Evolutionary conservation across 2,888 invertebrate genomes (phyloP).

Genomic region (Zaprionus bogoriensis): DNA sequence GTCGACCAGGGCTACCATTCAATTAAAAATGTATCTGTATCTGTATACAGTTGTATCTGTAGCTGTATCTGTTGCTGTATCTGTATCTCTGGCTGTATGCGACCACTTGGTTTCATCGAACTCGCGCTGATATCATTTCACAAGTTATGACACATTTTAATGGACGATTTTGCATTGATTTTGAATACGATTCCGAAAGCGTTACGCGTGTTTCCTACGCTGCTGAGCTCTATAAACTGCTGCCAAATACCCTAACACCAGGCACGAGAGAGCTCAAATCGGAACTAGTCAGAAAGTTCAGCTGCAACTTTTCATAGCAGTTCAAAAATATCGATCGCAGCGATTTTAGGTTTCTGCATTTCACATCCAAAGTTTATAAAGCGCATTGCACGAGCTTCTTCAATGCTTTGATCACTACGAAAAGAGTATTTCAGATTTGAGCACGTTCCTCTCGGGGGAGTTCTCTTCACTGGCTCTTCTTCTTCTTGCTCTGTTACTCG

Average conservation of each 20-base stretch:
- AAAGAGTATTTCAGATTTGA: constrained; percentile 1
- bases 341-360: no score
- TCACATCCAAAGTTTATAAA: no score
- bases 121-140: constrained; percentile 40
- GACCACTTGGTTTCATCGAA: constrained; percentile 43
- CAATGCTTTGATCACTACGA: no score
- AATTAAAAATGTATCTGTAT: neutral
- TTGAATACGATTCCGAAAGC: constrained; percentile 22
- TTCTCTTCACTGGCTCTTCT: no score
- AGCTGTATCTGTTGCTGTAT: neutral
- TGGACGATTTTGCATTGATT: constrained; percentile 43
- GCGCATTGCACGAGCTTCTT: no score
- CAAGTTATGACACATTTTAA: constrained; percentile 51
- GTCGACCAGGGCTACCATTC: constrained; percentile 4
- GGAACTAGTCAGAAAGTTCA: neutral
- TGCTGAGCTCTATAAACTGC: neutral
- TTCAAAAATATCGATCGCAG: neutral
- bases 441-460: no score
- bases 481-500: neutral
- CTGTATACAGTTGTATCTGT: neutral
- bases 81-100: constrained; percentile 6
- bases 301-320: neutral
- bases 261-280: neutral
- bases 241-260: neutral
- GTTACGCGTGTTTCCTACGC: neutral